Evolutionary conservation across 1,140 invertebrate genomes (phyloP).

Genomic region (Drosophila insularis): DNA sequence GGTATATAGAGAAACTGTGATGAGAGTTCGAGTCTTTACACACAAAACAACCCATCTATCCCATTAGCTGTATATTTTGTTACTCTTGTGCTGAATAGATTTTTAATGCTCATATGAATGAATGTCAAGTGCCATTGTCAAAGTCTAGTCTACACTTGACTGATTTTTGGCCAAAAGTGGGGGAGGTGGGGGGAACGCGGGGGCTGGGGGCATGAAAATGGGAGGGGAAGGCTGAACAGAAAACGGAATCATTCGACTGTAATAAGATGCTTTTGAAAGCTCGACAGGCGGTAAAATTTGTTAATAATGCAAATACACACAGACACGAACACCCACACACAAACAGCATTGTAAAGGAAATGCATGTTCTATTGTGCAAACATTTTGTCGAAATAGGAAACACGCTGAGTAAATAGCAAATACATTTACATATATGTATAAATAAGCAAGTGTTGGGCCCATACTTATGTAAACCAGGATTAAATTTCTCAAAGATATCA

Average conservation of each 20-base stretch:
- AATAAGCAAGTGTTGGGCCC: background rate
- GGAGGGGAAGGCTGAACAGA: slow-evolving; percentile 25
- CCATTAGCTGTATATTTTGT: slow-evolving; percentile 1
- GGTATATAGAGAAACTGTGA: background rate
- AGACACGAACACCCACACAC: background rate
- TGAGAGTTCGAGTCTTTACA: background rate
- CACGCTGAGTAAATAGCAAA: slow-evolving; percentile 24
- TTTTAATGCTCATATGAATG: slow-evolving; percentile 42
- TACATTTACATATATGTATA: too few relatives aligned
- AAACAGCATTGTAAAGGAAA: slow-evolving; percentile 42
- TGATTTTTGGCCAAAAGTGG: slow-evolving; percentile 36
- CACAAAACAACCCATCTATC: background rate
- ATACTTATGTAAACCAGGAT: slow-evolving; percentile 44
- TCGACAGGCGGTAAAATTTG: slow-evolving; percentile 56
- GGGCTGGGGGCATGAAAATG: background rate
- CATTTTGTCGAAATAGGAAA: slow-evolving; percentile 31
- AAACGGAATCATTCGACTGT: slow-evolving; percentile 58
- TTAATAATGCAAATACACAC: slow-evolving; percentile 40
- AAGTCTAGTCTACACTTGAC: slow-evolving; percentile 56
- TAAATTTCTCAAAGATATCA: background rate
- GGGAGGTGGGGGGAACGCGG: background rate
- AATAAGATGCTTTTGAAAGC: slow-evolving; percentile 58
- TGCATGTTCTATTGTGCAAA: slow-evolving; percentile 43
- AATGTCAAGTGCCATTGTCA: slow-evolving; percentile 66
- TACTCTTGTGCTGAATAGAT: background rate